phyloP scores from a whole-genome alignment of 2,797 vertebrate genomes.

The Pelochelys cantorii region DNA sequence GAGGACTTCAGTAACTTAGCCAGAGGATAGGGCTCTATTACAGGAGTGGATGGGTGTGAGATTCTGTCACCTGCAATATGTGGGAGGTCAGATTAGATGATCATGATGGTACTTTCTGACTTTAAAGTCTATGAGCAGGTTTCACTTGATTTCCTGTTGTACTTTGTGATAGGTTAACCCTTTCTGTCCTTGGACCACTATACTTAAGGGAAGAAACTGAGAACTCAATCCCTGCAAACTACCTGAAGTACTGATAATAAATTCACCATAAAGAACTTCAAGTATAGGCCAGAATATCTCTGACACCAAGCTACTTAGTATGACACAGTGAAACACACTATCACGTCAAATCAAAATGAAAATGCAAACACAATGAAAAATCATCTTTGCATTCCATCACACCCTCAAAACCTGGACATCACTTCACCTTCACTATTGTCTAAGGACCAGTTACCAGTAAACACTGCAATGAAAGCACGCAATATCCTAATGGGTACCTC shows the following conservation, averaged over 20 bases:
- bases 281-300: not conserved
- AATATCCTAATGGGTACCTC: not conserved
- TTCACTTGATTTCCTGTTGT: not conserved
- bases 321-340: not conserved
- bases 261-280: not conserved
- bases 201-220: not conserved
- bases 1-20: too few species aligned
- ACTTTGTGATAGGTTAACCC: not conserved
- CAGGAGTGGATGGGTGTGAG: too few species aligned
- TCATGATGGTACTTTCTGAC: too few species aligned
- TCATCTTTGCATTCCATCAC: not conserved
- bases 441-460: not conserved
- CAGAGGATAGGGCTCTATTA: too few species aligned
- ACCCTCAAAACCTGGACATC: rapidly evolving
- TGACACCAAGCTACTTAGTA: not conserved
- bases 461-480: not conserved
- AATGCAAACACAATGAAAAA: not conserved
- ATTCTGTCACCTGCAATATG: too few species aligned
- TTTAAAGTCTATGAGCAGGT: not conserved
- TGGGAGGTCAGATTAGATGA: too few species aligned
- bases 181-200: not conserved
- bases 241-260: not conserved
- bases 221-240: rapidly evolving
- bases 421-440: not conserved
- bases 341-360: not conserved